Conservation (phyloP, 2,113 vertebrate species). For the Chloropsis hardwickii region DNA sequence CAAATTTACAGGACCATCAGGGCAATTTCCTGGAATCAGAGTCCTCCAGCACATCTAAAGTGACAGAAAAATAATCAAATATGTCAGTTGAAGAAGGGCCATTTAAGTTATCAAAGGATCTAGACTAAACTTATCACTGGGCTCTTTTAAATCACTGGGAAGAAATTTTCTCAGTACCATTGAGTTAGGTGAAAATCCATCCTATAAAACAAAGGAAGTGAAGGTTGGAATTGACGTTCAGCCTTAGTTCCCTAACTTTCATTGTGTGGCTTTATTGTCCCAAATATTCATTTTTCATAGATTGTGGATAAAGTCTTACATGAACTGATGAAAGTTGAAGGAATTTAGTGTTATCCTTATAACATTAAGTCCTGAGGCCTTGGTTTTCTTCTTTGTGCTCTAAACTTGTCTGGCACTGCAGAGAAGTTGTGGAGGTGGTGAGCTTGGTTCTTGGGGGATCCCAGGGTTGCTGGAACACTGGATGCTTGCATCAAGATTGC, state of each 20-base stretch:
- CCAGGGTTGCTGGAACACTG: rapidly evolving
- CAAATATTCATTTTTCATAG: rapidly evolving
- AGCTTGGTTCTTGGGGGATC: neutral
- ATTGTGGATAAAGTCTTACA: neutral
- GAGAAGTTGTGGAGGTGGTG: neutral
- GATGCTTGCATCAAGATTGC: neutral
- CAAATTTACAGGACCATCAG: neutral
- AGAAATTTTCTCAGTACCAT: neutral
- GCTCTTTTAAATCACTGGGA: neutral
- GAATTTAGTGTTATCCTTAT: neutral
- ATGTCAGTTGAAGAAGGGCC: neutral
- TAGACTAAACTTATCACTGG: neutral
- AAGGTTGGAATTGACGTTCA: neutral
- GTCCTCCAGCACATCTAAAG: neutral
- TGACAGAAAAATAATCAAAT: neutral
- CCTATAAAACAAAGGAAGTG: neutral
- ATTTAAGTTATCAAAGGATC: neutral
- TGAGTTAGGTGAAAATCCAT: neutral
- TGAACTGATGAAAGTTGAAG: rapidly evolving
- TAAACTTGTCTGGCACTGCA: neutral
- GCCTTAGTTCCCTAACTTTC: neutral
- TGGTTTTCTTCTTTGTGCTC: neutral
- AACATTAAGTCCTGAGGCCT: neutral
- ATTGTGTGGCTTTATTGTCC: neutral
- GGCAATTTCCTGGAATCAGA: neutral